A percentile compares a stretch with the other conserved stretches of the same genome.
Conservation (phyloP, 2,888 invertebrate genomes). For the Sycophila texana region DNA sequence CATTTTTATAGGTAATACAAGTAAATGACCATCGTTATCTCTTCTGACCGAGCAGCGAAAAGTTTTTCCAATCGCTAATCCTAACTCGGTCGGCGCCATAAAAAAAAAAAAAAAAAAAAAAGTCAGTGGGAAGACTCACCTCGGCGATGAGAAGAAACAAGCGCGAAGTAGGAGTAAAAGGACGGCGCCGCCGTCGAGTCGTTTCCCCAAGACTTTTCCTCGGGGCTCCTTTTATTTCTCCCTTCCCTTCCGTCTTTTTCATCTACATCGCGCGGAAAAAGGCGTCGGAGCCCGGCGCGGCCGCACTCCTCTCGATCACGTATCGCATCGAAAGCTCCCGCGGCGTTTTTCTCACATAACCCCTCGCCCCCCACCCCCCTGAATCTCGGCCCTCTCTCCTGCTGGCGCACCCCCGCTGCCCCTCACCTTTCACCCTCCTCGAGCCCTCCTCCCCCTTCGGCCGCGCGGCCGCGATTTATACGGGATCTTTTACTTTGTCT, state of each 20-base stretch:
- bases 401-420: background rate
- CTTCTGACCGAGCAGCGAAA: background rate
- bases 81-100: background rate
- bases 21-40: too few relatives aligned
- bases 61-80: slow-evolving; percentile 11
- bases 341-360: slow-evolving; percentile 15
- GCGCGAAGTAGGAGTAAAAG: background rate
- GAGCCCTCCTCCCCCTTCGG: background rate
- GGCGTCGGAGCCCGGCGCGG: background rate
- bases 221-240: background rate
- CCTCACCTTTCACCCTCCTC: background rate
- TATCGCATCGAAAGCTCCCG: slow-evolving; percentile 43
- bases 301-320: slow-evolving; percentile 44
- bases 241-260: background rate
- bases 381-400: background rate
- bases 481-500: background rate
- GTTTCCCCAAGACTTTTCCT: background rate
- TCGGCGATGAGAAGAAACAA: slow-evolving; percentile 7
- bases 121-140: slow-evolving; percentile 16
- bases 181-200: background rate
- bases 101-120: slow-evolving; percentile 14
- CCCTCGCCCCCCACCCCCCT: background rate
- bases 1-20: too few relatives aligned
- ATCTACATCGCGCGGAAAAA: slow-evolving; percentile 20
- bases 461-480: background rate